phyloP scores from a whole-genome alignment of 2,113 vertebrate genomes.

The Boulengeromyrus knoepffleri region DNA sequence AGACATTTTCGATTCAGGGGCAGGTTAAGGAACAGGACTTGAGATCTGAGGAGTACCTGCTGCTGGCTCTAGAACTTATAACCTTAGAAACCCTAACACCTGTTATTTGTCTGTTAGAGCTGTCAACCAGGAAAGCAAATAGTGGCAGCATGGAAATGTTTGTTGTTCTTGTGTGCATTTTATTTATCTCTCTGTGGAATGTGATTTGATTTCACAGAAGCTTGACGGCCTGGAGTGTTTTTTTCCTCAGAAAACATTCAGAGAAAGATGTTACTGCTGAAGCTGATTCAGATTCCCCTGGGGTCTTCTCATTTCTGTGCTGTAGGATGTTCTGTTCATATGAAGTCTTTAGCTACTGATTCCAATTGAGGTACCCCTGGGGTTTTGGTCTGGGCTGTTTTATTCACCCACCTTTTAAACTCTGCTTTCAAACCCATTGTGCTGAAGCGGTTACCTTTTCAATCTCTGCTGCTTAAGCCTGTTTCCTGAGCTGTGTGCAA shows the following conservation, averaged over 20 bases:
- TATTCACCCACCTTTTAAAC: neutral
- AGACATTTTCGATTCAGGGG: neutral
- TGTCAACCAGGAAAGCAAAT: neutral
- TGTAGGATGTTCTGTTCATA: neutral
- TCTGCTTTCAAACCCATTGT: neutral
- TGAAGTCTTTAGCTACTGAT: neutral
- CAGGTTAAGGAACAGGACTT: too few species aligned
- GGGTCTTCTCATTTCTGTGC: neutral
- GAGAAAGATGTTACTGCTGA: neutral
- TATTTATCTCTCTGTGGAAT: neutral
- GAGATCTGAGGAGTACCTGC: neutral
- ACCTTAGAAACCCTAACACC: neutral
- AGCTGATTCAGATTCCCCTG: neutral
- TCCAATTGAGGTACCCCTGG: neutral
- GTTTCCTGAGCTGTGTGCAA: neutral
- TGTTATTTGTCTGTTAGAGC: neutral
- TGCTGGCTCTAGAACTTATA: neutral
- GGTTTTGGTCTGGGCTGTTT: neutral
- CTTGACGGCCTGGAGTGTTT: neutral
- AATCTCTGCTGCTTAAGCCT: neutral
- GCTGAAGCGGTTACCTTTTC: neutral
- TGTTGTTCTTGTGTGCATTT: neutral
- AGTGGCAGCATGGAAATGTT: neutral
- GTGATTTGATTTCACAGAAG: neutral
- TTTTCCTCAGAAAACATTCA: neutral